Percentiles rank a stretch among this genome's conserved stretches.
phyloP scores from a whole-genome alignment of 1,140 invertebrate genomes.

The Brachionus paranguensis region DNA sequence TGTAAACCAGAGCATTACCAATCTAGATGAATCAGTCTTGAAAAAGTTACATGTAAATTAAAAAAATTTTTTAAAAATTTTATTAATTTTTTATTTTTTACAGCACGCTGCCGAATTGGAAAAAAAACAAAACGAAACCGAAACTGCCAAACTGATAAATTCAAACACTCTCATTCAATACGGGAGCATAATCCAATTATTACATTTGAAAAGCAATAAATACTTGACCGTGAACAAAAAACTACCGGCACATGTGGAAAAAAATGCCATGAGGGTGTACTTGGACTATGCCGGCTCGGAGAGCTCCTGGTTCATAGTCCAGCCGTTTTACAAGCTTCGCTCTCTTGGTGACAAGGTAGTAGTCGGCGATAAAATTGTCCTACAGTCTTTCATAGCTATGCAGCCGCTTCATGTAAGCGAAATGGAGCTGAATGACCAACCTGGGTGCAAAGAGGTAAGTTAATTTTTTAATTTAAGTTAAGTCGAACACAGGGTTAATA shows the following conservation, averaged over 20 bases:
- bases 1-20: not conserved
- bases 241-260: slow-evolving; percentile 87
- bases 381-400: slow-evolving; percentile 90
- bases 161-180: slow-evolving; percentile 74
- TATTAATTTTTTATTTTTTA: not conserved
- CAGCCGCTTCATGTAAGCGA: slow-evolving; percentile 90
- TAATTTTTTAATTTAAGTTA: not conserved
- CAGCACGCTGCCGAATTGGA: slow-evolving; percentile 95
- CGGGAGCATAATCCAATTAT: slow-evolving; percentile 65
- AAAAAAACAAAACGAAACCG: slow-evolving; percentile 92
- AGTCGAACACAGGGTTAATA: not conserved
- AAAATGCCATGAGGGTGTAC: slow-evolving; percentile 96
- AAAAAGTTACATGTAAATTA: slow-evolving; percentile 35
- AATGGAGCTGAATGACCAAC: slow-evolving; percentile 86
- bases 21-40: slow-evolving; percentile 28
- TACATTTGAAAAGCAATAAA: slow-evolving; percentile 98
- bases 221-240: slow-evolving; percentile 96
- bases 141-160: slow-evolving; percentile 88
- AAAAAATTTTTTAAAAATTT: not conserved
- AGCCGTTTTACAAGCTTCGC: slow-evolving; percentile 92
- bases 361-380: slow-evolving; percentile 94
- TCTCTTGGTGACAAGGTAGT: slow-evolving; percentile 81
- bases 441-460: slow-evolving; percentile 83
- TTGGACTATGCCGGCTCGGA: slow-evolving; percentile 94
- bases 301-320: slow-evolving; percentile 97